Conservation (phyloP, 2,797 vertebrate species). For the Enteromius afrohamiltoni region DNA sequence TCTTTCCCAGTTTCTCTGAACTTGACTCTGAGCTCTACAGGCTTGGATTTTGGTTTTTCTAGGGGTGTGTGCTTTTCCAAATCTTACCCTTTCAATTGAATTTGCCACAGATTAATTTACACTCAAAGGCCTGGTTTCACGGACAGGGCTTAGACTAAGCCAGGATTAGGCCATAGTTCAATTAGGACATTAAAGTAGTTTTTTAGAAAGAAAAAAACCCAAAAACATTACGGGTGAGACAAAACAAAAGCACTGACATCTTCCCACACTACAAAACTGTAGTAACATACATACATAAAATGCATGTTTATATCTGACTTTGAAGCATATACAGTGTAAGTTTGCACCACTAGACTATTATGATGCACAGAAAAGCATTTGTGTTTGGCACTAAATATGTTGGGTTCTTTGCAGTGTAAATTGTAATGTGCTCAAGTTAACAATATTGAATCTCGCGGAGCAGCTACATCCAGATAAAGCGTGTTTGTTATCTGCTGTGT, state of each 20-base stretch:
- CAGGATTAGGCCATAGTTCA: too few species aligned
- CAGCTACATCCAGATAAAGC: background rate
- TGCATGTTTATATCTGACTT: background rate
- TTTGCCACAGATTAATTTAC: background rate
- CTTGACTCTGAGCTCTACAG: background rate
- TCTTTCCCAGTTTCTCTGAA: background rate
- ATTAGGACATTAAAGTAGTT: background rate
- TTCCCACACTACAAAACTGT: too few species aligned
- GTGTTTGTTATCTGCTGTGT: slow-evolving; percentile 27
- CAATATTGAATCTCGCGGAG: background rate
- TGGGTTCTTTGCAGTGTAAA: background rate
- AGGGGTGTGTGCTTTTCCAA: background rate
- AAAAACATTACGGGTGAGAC: too few species aligned
- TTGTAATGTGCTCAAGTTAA: background rate
- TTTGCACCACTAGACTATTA: background rate
- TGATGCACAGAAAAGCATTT: background rate
- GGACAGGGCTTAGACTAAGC: too few species aligned
- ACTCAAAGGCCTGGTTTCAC: background rate
- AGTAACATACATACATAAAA: too few species aligned
- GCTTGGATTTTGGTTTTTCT: too few species aligned
- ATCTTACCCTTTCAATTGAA: background rate
- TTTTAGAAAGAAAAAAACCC: background rate
- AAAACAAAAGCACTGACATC: too few species aligned
- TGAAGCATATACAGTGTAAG: background rate
- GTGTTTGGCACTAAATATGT: background rate